Evolutionary conservation across 2,888 invertebrate species (phyloP).

Genomic region (Eupeodes latifasciatus): DNA sequence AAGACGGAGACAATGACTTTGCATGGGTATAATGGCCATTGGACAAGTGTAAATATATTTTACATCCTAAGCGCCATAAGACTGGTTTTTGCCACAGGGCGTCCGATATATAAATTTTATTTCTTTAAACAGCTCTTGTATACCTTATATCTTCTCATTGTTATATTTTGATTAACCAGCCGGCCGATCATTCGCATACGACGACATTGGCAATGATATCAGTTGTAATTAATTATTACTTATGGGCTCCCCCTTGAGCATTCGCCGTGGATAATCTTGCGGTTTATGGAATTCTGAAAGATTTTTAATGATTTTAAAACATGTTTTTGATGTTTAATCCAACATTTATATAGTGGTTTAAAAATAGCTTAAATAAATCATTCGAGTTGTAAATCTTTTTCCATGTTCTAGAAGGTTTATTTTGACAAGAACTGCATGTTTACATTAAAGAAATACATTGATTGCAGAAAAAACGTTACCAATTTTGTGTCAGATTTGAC

Average conservation of each 20-base stretch:
- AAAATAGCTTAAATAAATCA: slow-evolving; percentile 31
- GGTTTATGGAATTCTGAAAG: slow-evolving; percentile 6
- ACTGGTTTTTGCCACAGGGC: slow-evolving; percentile 31
- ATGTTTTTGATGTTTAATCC: slow-evolving; percentile 10
- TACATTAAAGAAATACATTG: too few relatives aligned
- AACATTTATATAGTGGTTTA: slow-evolving; percentile 8
- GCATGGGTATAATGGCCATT: slow-evolving; percentile 19
- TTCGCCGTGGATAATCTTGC: slow-evolving; percentile 17
- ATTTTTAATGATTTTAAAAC: slow-evolving; percentile 6
- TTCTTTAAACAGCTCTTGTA: not conserved
- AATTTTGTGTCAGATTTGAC: too few relatives aligned
- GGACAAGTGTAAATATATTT: slow-evolving; percentile 3
- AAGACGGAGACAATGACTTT: slow-evolving; percentile 23
- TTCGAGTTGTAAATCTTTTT: not conserved
- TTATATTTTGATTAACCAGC: slow-evolving; percentile 21
- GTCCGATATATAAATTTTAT: not conserved
- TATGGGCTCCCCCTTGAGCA: slow-evolving; percentile 41
- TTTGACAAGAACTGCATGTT: not conserved
- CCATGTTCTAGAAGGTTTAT: not conserved
- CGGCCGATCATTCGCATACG: slow-evolving; percentile 25
- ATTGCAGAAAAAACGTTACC: too few relatives aligned
- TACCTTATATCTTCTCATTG: not conserved
- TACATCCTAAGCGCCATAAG: slow-evolving; percentile 25
- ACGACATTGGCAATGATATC: slow-evolving; percentile 60
- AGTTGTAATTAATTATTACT: slow-evolving; percentile 68